Conservation (phyloP, 2,797 vertebrate species). For the Gallinago nigripennis region DNA sequence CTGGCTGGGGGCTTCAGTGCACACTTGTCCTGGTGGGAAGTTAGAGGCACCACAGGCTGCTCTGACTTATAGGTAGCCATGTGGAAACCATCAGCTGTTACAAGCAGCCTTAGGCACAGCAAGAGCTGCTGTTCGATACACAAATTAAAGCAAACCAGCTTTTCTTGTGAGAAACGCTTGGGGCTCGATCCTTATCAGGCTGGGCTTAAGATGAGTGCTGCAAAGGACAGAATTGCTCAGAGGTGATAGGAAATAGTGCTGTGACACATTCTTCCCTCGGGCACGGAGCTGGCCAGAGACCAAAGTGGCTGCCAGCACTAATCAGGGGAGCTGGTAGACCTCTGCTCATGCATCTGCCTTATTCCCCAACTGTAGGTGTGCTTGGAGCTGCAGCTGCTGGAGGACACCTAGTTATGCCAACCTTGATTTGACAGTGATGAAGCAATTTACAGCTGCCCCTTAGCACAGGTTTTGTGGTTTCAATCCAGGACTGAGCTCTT, state of each 20-base stretch:
- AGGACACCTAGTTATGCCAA: neutral
- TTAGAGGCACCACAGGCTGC: neutral
- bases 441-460: neutral
- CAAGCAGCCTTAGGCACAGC: neutral
- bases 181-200: neutral
- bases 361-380: neutral
- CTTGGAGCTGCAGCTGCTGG: neutral
- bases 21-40: neutral
- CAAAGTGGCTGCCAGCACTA: neutral
- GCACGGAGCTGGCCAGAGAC: neutral
- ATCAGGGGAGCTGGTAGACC: neutral
- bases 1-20: fast-evolving
- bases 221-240: neutral
- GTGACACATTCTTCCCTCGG: neutral
- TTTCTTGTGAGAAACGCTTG: neutral
- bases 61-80: neutral
- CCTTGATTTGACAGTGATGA: neutral
- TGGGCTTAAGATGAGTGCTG: neutral
- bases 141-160: neutral
- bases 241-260: neutral
- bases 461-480: neutral
- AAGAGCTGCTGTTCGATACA: neutral
- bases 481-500: neutral
- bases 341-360: neutral
- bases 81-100: neutral